Percentiles rank a stretch among this genome's conserved stretches.
These are phyloP conservation scores for Pterois miles DNA, from an alignment of 2,797 vertebrate species.

Conservation along the genomic window DNA sequence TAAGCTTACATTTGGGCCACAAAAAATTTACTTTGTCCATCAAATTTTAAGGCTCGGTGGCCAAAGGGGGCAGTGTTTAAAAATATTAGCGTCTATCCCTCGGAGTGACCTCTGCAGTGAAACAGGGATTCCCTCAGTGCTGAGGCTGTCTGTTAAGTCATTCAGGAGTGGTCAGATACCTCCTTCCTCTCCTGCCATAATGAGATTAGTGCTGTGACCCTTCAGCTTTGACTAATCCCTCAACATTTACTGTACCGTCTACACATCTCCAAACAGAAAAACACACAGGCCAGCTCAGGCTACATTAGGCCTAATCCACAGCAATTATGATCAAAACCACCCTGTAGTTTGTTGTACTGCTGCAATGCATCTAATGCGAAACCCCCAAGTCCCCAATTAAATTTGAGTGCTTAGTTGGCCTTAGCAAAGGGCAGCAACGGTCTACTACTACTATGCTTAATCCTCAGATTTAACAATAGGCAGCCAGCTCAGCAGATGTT, in stretches of 20 bases:
- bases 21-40: no score
- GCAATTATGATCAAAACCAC: conserved; percentile 21
- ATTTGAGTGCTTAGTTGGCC: conserved; percentile 14
- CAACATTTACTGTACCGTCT: conserved; percentile 64
- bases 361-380: background rate
- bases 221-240: conserved; percentile 76
- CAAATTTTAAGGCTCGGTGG: no score
- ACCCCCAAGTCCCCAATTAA: background rate
- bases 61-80: no score
- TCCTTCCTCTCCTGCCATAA: conserved; percentile 66
- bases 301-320: conserved; percentile 20
- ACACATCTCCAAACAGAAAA: conserved; percentile 57
- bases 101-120: background rate
- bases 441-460: conserved; percentile 26
- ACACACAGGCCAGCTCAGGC: conserved; percentile 44
- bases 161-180: conserved; percentile 57
- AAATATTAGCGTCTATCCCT: no score
- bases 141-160: conserved; percentile 42
- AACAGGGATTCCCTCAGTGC: conserved; percentile 62
- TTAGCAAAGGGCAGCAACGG: conserved; percentile 20
- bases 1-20: no score
- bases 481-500: conserved; percentile 34
- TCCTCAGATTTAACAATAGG: conserved; percentile 27
- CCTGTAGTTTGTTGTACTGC: background rate
- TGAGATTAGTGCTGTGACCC: conserved; percentile 78